Evolutionary conservation across 2,888 invertebrate species (phyloP).

Genomic region (Mesopsocus fuscifrons): DNA sequence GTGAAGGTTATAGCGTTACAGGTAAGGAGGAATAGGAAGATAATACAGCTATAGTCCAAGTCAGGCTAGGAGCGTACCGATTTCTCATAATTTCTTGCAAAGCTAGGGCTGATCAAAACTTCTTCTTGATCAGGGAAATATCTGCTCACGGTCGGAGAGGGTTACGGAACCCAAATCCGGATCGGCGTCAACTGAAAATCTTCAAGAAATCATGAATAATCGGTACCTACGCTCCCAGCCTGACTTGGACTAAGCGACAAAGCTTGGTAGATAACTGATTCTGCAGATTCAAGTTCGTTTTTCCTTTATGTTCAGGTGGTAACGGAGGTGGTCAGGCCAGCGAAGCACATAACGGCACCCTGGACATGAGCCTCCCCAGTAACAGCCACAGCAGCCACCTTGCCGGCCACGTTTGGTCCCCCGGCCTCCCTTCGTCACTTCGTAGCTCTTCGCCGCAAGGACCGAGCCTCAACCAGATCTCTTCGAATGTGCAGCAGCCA

Average conservation of each 20-base stretch:
- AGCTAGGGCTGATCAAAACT: no score
- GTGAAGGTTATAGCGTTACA: no score
- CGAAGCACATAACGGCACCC: background rate
- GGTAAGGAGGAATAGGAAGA: no score
- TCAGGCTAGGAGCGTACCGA: no score
- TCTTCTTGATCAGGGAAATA: no score
- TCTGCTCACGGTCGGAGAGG: no score
- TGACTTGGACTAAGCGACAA: background rate
- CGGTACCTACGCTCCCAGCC: background rate
- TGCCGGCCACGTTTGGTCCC: conserved; percentile 5
- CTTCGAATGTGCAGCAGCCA: conserved; percentile 4
- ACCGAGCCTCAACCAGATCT: conserved; percentile 1
- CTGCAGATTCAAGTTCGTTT: no score
- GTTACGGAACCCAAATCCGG: background rate
- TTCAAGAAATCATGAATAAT: no score
- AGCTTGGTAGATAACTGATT: background rate
- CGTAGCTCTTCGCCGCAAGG: conserved; percentile 3
- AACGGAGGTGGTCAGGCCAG: background rate
- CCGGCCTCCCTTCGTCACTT: conserved; percentile 1
- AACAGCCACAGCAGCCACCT: conserved; percentile 3
- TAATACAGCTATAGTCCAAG: no score
- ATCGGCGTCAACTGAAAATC: no score
- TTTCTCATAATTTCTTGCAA: no score
- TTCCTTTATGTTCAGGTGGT: background rate
- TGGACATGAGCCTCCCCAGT: conserved; percentile 3